Evolutionary conservation across 2,888 invertebrate genomes (phyloP).

Genomic region (Drosophila lutescens): DNA sequence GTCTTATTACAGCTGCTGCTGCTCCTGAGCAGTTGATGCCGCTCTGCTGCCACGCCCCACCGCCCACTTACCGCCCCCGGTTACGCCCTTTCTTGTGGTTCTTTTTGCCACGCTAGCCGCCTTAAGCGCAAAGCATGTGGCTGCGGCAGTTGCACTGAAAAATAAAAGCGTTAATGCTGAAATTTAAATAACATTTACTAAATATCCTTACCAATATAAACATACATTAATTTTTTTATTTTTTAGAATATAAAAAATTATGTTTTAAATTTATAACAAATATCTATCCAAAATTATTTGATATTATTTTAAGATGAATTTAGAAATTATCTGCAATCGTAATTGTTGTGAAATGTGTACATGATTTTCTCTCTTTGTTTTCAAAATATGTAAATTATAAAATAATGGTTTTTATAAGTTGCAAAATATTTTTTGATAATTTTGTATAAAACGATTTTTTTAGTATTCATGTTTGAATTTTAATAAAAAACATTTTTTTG

Average conservation of each 20-base stretch:
- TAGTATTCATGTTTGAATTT: not conserved
- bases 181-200: too few species aligned
- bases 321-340: not conserved
- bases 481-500: not conserved
- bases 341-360: too few species aligned
- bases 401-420: too few species aligned
- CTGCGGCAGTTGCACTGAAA: conserved; percentile 40
- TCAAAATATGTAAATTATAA: too few species aligned
- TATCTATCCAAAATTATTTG: too few species aligned
- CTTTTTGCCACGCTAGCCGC: conserved; percentile 44
- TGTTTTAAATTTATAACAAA: not conserved
- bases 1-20: conserved; percentile 68
- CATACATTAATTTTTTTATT: too few species aligned
- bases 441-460: too few species aligned
- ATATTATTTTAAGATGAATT: not conserved
- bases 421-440: not conserved
- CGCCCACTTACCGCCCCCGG: not conserved
- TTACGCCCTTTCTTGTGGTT: conserved; percentile 48
- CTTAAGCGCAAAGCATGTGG: conserved; percentile 58
- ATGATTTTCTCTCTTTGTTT: too few species aligned
- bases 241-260: too few species aligned
- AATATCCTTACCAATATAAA: too few species aligned
- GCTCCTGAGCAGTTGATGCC: conserved; percentile 9
- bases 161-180: not conserved
- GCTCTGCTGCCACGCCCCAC: conserved; percentile 10